Evolutionary conservation across 2,113 vertebrate species (phyloP).

Genomic region (Mobula birostris): DNA sequence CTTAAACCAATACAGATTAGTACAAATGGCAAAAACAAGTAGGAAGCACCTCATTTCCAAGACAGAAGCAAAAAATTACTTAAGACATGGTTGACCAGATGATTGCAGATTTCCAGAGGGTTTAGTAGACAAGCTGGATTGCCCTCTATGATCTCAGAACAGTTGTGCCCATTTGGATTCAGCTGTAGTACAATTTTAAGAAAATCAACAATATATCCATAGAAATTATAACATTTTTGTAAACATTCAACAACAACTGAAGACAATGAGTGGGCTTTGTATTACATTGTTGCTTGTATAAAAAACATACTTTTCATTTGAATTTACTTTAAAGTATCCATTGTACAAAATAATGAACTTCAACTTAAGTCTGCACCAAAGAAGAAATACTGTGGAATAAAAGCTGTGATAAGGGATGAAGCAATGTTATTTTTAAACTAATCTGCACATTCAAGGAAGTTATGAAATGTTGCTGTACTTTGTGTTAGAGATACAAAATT

Average conservation of each 20-base stretch:
- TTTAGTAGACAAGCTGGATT: not conserved
- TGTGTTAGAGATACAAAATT: not conserved
- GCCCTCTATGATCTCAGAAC: not conserved
- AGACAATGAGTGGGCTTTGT: not conserved
- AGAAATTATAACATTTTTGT: not conserved
- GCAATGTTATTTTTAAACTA: not conserved
- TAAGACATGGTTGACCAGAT: not conserved
- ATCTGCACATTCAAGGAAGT: not conserved
- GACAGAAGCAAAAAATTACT: not conserved
- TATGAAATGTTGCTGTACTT: not conserved
- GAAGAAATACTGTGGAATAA: not conserved
- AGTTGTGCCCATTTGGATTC: conserved; percentile 2
- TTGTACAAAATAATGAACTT: not conserved
- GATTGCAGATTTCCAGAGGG: not conserved
- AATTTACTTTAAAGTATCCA: not conserved
- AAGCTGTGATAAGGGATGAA: not conserved
- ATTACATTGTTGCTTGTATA: not conserved
- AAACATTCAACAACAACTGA: not conserved
- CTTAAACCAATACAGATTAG: not conserved
- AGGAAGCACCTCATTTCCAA: not conserved
- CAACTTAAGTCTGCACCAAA: not conserved
- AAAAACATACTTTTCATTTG: not conserved
- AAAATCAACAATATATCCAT: not conserved
- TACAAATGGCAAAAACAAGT: not conserved
- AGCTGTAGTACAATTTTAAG: not conserved